Base-by-base conservation (phyloP, 2,888 invertebrate genomes). In the Phyllotreta cruciferae region DNA sequence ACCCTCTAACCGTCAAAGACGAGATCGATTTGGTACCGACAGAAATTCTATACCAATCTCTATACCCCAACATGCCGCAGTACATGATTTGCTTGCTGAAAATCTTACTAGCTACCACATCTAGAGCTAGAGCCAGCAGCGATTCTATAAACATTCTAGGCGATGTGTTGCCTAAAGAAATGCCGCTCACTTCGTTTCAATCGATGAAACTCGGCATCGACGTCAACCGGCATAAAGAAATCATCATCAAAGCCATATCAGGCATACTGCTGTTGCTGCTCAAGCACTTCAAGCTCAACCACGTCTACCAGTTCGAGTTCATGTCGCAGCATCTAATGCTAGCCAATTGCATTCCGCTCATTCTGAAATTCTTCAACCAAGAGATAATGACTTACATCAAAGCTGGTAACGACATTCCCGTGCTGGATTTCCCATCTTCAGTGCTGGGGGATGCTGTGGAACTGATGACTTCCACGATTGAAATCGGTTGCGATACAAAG, bases 291-390 rank as follows among this genome's bases (percentile, higher is more conserved):
- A 98, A 98, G 82, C 79, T 92, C 47, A 99, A 98, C 83, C 99
- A 99, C 83, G 87, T 98, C 50, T 99, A 98, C 81, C 99, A 99
- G 83, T 99, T 98, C 84, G 99, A 99, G 82, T 98, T 95, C 79
- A 95, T 98, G 91, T 95, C 96, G 1, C 98, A 99, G 82, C 98
- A 99, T 83, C 85, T 99, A 71, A 97, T 99, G 7, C 98, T 98
- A 83, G 98, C 98, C 63, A 99, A 99, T 81, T 99, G 98, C 79
- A 97, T 99, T 81, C 99, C 99, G 0, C 83, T 99, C 66, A 95
- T 99, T 13, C 84, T 99, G 58, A 99, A 99, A 80, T 99, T 99
- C 83, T 94, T 99, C 81, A 99, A 99, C 82, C 98, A 99, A 82
- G 96, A 98, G 77, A 96, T 98, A 69, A 87, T 93, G 81, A 90